phyloP scores from a whole-genome alignment of 2,888 invertebrate species.

The Polia nebulosa region DNA sequence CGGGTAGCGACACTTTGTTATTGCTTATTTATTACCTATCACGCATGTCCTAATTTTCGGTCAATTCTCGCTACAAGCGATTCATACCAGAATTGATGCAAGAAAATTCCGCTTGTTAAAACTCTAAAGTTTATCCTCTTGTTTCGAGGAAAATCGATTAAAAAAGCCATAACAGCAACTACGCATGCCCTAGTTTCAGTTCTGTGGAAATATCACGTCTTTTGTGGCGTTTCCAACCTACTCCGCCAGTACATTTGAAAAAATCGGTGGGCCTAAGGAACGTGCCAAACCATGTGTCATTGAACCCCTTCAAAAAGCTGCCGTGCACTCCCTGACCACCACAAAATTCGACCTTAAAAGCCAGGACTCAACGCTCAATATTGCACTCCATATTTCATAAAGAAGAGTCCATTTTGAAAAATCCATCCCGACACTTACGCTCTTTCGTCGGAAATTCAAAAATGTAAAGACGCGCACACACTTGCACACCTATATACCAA shows the following conservation, averaged over 20 bases:
- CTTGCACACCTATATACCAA: slow-evolving; percentile 70
- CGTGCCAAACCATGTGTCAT: slow-evolving; percentile 89
- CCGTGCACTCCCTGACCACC: slow-evolving; percentile 67
- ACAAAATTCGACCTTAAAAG: slow-evolving; percentile 77
- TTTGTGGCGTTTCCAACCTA: slow-evolving; percentile 80
- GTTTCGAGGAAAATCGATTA: slow-evolving; percentile 81
- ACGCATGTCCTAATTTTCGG: slow-evolving; percentile 80
- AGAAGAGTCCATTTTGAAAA: slow-evolving; percentile 83
- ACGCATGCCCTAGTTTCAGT: slow-evolving; percentile 85
- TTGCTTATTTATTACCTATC: slow-evolving; percentile 74
- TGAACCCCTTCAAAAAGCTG: slow-evolving; percentile 86
- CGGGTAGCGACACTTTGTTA: slow-evolving; percentile 79
- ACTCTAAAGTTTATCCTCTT: slow-evolving; percentile 71
- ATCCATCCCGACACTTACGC: slow-evolving; percentile 79
- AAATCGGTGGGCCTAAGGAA: slow-evolving; percentile 83
- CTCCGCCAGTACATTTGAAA: slow-evolving; percentile 75
- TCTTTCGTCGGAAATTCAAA: slow-evolving; percentile 83
- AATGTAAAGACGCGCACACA: slow-evolving; percentile 86
- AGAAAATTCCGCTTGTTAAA: slow-evolving; percentile 62
- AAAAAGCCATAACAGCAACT: slow-evolving; percentile 72
- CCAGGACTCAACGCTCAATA: slow-evolving; percentile 70
- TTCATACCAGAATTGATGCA: slow-evolving; percentile 63
- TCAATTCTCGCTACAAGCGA: slow-evolving; percentile 75
- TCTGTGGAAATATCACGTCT: slow-evolving; percentile 83
- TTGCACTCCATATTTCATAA: slow-evolving; percentile 67